Base-by-base conservation (phyloP, 2,888 invertebrate species). In the Gymnosoma rotundatum region DNA sequence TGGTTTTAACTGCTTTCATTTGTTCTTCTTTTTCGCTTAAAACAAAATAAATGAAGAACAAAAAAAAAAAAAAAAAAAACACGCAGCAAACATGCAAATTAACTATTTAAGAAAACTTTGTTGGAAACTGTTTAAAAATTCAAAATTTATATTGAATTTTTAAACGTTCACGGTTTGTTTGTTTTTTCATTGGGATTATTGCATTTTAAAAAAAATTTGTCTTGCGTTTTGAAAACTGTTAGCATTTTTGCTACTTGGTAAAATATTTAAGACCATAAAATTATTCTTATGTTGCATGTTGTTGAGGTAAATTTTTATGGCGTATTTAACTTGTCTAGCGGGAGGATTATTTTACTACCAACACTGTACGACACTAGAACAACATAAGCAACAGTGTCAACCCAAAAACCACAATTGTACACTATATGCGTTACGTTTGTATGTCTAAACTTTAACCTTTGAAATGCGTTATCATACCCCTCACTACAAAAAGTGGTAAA, bases 321-420 rank as follows among this genome's bases (percentile, higher is more conserved):
- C 88, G 89, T 89, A 90, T 89, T 90, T 90, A 90, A 90, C 90
- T 89, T 90, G 91, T 90, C 90, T 90, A 89, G 89, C 87, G 86
- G 90, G 87, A 88, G 90, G 90, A 90, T 90, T 90, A 90, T 76
- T 84, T 84, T 70, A 70, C 81, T 64, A 70, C 78, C 21, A 63
- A 50, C 48, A 61, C 54, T 48, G 58, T 60, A 45, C 36, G 38
- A 64, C 48, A 56, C 64, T 56, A 72, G 56, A 58, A 42, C 50
- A 66, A 52, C 36, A 52, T 18, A 60, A 79, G 79, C 79, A 79
- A 79, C 73, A 79, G 73, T 79, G 66, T 79, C 79, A 73, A 73
- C 32, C 60, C 66, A 21, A 79, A 79, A 70, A 82, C 81, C 63
- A 52, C 63, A 76, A 82, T 66, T 58, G 69, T 58, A 25, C 69